Base-by-base conservation (phyloP, 37 sponge, comb jelly and placozoan species). In the Mnemiopsis leidyi region DNA sequence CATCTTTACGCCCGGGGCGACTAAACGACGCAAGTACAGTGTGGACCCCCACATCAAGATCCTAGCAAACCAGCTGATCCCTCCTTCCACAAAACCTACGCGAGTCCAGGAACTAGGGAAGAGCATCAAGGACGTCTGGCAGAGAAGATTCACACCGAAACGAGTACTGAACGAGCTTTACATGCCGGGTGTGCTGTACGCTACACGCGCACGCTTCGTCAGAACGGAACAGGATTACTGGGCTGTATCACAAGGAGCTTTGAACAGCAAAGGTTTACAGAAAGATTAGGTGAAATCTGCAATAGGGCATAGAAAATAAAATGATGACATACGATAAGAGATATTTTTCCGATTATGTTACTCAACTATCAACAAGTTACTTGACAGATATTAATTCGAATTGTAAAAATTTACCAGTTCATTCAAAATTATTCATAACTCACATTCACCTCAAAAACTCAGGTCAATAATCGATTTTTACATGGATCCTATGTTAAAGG, bases 171-270 rank as follows among this genome's bases (percentile, higher is more conserved):
- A 77, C 32, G 79, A 77, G 36, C 18, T 77, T 16, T 77, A 77
- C 32, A 13, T 77, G 79, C 79, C 79, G 26, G 79, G 32, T 1
- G 79, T 77, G 20, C 35, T 77, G 79, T 77, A 77, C 32, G 79
- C 79, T 1, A 77, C 79, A 32, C 26, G 79, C 7, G 79, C 26
- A 13, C 26, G 79, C 18, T 32, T 77, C 0, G 36, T 31, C 2
- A 77, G 32, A 32, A 34, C 26, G 1, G 79, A 77, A 36, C 32
- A 77, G 18, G 79, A 77, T 16, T 77, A 77, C 18, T 77, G 79
- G 79, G 20, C 32, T 9, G 32, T 26, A 28, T 77, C 79, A 18
- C 61, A 48, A 13, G 61, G 61, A 18, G 61, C 61, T 48, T 13
- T 48, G 13, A 5, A 48, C 61, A 48, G 61, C 13, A 48, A 48